Evolutionary conservation across 2,113 vertebrate species (phyloP).

Genomic region (Cervus canadensis): DNA sequence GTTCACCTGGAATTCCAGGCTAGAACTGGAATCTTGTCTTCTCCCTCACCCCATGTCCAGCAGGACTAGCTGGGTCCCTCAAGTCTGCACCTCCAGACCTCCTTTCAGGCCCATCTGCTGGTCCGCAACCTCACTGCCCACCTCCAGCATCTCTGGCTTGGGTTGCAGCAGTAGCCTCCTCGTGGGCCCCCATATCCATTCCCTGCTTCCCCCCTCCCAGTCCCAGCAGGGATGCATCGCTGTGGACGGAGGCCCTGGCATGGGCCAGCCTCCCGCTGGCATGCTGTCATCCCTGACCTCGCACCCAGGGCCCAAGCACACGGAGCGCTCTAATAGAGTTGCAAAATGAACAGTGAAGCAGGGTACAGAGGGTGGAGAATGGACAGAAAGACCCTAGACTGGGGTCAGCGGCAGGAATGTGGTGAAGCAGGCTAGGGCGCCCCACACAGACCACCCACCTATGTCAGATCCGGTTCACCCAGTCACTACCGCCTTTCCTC

Average conservation of each 20-base stretch:
- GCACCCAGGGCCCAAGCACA: background rate
- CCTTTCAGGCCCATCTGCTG: background rate
- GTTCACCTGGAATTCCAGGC: background rate
- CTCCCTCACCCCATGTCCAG: background rate
- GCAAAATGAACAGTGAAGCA: background rate
- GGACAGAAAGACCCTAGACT: background rate
- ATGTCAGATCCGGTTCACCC: background rate
- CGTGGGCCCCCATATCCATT: background rate
- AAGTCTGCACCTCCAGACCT: background rate
- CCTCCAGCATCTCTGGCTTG: background rate
- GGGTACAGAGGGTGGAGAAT: background rate
- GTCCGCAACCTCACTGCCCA: background rate
- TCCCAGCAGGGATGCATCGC: accelerated
- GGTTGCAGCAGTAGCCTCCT: background rate
- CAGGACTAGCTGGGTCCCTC: background rate
- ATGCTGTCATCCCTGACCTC: too few species aligned
- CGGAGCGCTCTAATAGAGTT: background rate
- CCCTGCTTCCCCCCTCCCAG: background rate
- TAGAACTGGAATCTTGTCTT: background rate
- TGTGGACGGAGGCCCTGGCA: background rate
- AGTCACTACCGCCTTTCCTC: conserved; percentile 63
- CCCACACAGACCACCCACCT: background rate
- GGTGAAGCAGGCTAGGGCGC: background rate
- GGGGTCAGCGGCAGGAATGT: background rate
- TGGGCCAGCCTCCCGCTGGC: accelerated